Base-by-base conservation (phyloP, 2,888 invertebrate species). In the Diarsia brunnea region DNA sequence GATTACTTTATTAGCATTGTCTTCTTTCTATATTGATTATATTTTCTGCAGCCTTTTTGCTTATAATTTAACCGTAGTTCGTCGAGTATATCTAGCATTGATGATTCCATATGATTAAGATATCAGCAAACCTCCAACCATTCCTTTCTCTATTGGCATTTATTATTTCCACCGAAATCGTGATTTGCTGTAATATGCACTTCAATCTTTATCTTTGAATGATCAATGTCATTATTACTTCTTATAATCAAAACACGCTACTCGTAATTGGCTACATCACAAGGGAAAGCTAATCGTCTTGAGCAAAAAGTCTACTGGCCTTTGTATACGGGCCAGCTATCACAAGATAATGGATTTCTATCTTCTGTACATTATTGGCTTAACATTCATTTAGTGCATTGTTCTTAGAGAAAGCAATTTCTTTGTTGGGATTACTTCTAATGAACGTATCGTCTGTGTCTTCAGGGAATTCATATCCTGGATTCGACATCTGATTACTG, bases 201-300 rank as follows among this genome's bases (percentile, higher is more conserved):
- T 65, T 67, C 55, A 58, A 67, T 69, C 69, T 65, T 66, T 43
- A 69, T 79, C 73, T 79, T 51, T 65, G 63, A 63, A 75, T 78
- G 31, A 31, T 60, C 63, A 43, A 74, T 65, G 58, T 69, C 60
- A 72, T 75, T 73, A 76, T 76, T 70, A 75, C 64, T 73, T 79
- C 71, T 81, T 79, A 69, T 76, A 79, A 77, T 73, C 43, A 74
- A 75, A 76, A 76, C 69, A 82, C 65, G 64, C 63, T 19, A 68
- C 63, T 75, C 73, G 38, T 82, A 79, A 85, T 82, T 79, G 74
- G 58, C 64, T 68, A 38, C 65, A 78, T 65, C 77, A 53, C 49
- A 84, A 84, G 81, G 86, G 87, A 87, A 87, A 87, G 83, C 79
- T 67, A 58, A 75, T 73, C 38, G 55, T 67, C 58, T 69, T 45